Evolutionary conservation across 2,113 vertebrate genomes (phyloP).

Genomic region (Irena cyanogastra): DNA sequence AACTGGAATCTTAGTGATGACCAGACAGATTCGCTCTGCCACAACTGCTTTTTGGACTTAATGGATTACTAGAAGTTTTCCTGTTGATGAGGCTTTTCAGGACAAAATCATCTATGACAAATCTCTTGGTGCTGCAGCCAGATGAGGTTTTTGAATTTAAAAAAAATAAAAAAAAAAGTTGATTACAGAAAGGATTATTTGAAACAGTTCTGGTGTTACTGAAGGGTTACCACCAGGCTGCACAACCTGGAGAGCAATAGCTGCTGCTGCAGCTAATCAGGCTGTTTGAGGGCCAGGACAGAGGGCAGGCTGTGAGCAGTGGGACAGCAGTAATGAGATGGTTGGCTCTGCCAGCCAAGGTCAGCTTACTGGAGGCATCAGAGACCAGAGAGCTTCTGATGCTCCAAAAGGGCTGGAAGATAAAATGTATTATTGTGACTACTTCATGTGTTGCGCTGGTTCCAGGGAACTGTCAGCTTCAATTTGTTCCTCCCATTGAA

Average conservation of each 20-base stretch:
- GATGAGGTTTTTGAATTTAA: neutral
- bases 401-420: conserved; percentile 21
- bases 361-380: conserved; percentile 29
- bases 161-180: neutral
- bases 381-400: neutral
- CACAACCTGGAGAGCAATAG: neutral
- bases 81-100: neutral
- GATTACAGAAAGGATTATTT: neutral
- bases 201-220: neutral
- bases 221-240: neutral
- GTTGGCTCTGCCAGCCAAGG: conserved; percentile 1
- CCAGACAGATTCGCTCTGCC: neutral
- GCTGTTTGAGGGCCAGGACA: neutral
- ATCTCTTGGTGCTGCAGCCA: neutral
- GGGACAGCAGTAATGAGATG: conserved; percentile 26
- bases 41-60: neutral
- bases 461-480: conserved; percentile 57
- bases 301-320: neutral
- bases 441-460: neutral
- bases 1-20: neutral
- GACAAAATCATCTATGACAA: neutral
- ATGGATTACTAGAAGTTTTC: neutral
- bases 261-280: neutral
- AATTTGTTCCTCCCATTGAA: conserved; percentile 37
- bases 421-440: conserved; percentile 20